Evolutionary conservation across 1,140 invertebrate species (phyloP).

Genomic region (Nephila pilipes): DNA sequence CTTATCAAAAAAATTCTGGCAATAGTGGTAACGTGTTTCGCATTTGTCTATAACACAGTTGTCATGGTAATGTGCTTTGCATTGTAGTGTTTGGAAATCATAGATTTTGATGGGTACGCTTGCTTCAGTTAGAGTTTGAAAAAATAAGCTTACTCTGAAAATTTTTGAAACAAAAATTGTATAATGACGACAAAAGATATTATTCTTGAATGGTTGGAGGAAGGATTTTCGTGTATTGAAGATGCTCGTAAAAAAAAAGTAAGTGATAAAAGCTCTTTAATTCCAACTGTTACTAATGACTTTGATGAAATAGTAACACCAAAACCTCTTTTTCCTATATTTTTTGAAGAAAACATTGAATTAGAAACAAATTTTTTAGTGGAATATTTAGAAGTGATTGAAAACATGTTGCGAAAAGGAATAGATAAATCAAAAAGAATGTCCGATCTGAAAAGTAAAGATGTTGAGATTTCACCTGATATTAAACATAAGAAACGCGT

Average conservation of each 20-base stretch:
- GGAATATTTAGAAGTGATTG: constrained; percentile 52
- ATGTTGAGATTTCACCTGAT: neutral
- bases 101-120: neutral
- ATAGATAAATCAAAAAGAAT: neutral
- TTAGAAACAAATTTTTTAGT: constrained; percentile 66
- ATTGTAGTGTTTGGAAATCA: neutral
- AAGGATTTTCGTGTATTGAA: constrained; percentile 44
- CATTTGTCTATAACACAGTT: too few relatives aligned
- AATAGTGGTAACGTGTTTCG: too few relatives aligned
- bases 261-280: constrained; percentile 37
- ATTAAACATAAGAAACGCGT: neutral
- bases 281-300: constrained; percentile 56
- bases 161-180: neutral
- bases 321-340: constrained; percentile 52
- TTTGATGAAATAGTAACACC: constrained; percentile 41
- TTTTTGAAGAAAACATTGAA: constrained; percentile 11
- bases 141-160: neutral
- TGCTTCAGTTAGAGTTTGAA: neutral
- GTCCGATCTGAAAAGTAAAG: neutral
- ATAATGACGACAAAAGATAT: constrained; percentile 34
- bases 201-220: constrained; percentile 56
- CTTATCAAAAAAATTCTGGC: too few relatives aligned
- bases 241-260: neutral
- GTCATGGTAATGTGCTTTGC: neutral
- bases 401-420: constrained; percentile 35